Base-by-base conservation (phyloP, 2,888 invertebrate genomes). In the Phyllotreta cruciferae region DNA sequence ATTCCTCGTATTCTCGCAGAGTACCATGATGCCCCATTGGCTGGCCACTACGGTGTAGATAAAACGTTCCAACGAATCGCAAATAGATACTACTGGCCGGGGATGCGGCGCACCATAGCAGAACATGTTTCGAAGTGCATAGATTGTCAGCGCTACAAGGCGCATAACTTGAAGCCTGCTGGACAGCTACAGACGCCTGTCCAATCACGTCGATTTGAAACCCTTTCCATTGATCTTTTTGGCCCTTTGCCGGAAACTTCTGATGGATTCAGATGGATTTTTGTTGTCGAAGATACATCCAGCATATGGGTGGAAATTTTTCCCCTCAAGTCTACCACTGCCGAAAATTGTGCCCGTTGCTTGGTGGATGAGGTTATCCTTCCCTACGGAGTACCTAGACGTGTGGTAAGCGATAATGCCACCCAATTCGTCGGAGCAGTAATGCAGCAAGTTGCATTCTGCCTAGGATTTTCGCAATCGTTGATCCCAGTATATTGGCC, bases 331-430 rank as follows among this genome's bases (percentile, higher is more conserved):
- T 38, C 42, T 6, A 72, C 63, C 11, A 66, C 58, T 35, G 66
- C 68, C 5, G 60, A 63, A 58, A 57, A 73, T 36, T 52, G 70
- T 69, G 72, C 72, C 5, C 24, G 49, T 9, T 60, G 44, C 1
- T 66, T 76, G 24, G 63, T 74, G n/a, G 63, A 73, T 34, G 72
- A 76, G 60, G 60, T 74, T 37, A 63, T 73, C 10, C 64, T 73
- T 6, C 66, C 78, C 1, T 78, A 73, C 66, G 79, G 79, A 0
- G 42, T 71, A 1, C 79, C 79, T 0, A 11, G 77, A 3, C 44
- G 73, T 39, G 56, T 80, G 1, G 8, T 54, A 5, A 54, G 54
- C 34, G 54, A 61, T 11, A 61, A 61, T 37, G 55, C 53, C 9
- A 5, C 35, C 3, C 36, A 35, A 37, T 34, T 24, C 45, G 44